Conservation (phyloP, 2,797 vertebrate genomes). For the Loriculus beryllinus region DNA sequence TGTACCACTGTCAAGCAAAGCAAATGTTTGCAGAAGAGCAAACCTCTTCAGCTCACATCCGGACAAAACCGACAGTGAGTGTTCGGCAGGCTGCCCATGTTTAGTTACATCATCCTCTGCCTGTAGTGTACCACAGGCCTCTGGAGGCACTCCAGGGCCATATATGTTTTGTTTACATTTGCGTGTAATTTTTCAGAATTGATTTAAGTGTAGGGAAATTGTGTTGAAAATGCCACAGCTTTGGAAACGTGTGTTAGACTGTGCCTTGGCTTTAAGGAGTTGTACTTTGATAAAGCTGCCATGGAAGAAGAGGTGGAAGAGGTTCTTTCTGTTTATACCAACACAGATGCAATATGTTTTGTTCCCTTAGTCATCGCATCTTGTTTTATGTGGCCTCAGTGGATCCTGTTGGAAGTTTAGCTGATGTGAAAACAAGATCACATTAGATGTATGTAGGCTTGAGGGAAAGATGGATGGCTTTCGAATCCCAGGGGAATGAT, state of each 20-base stretch:
- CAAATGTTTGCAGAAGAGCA: conserved; percentile 43
- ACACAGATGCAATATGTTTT: background rate
- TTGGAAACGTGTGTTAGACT: conserved; percentile 29
- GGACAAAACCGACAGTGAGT: background rate
- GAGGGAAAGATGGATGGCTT: background rate
- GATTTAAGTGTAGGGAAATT: conserved; percentile 30
- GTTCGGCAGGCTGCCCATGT: background rate
- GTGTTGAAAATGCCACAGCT: conserved; percentile 1
- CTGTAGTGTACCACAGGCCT: conserved; percentile 31
- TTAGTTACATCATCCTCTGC: conserved; percentile 29
- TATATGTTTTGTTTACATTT: conserved; percentile 63
- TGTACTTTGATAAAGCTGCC: background rate
- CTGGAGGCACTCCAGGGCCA: conserved; percentile 44
- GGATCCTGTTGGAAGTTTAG: background rate
- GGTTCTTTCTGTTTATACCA: background rate
- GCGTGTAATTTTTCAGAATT: conserved; percentile 46
- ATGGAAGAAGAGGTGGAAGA: background rate
- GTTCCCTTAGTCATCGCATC: background rate
- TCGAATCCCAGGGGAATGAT: background rate
- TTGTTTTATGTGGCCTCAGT: background rate
- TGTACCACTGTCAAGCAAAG: conserved; percentile 35
- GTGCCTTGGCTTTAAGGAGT: background rate
- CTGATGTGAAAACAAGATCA: background rate
- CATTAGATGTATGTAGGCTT: background rate
- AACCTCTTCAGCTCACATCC: conserved; percentile 30